These are phyloP conservation scores for Sycophaga agraensis DNA, from an alignment of 1,140 invertebrate genomes.

Conservation along the genomic window DNA sequence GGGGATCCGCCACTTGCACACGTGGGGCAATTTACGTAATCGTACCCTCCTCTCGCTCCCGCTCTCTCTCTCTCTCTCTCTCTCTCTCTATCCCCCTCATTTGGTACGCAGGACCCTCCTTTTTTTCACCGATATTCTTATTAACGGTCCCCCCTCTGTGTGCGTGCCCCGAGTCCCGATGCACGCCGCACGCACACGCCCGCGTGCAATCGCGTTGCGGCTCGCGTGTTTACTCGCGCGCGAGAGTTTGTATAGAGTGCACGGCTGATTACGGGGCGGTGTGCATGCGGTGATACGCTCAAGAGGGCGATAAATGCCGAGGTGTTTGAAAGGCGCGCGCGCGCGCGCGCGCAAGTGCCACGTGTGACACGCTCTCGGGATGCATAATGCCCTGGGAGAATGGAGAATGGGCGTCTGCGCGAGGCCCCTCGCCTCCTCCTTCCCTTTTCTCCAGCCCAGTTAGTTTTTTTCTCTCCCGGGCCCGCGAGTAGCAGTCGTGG, in stretches of 20 bases:
- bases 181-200: too few relatives aligned
- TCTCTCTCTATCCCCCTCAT: too few relatives aligned
- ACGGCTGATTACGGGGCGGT: not conserved
- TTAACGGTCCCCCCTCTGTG: constrained; percentile 36
- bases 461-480: too few relatives aligned
- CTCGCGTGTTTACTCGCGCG: too few relatives aligned
- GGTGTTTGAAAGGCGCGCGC: constrained; percentile 13
- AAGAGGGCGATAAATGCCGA: not conserved
- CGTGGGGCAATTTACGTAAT: constrained; percentile 33
- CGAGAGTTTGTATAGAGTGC: too few relatives aligned
- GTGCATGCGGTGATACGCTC: not conserved
- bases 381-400: constrained; percentile 14
- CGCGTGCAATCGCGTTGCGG: too few relatives aligned
- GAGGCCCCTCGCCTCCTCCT: not conserved
- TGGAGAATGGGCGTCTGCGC: not conserved
- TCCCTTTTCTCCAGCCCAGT: not conserved
- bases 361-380: not conserved
- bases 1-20: constrained; percentile 25
- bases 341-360: constrained; percentile 21
- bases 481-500: too few relatives aligned
- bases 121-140: constrained; percentile 20
- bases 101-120: not conserved
- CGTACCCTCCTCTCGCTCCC: constrained; percentile 28
- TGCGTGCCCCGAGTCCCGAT: not conserved
- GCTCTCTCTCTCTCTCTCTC: too few relatives aligned